Percentiles rank a stretch among this genome's conserved stretches.
phyloP scores from a whole-genome alignment of 2,113 vertebrate genomes.

The Pomatorhinus ruficollis region DNA sequence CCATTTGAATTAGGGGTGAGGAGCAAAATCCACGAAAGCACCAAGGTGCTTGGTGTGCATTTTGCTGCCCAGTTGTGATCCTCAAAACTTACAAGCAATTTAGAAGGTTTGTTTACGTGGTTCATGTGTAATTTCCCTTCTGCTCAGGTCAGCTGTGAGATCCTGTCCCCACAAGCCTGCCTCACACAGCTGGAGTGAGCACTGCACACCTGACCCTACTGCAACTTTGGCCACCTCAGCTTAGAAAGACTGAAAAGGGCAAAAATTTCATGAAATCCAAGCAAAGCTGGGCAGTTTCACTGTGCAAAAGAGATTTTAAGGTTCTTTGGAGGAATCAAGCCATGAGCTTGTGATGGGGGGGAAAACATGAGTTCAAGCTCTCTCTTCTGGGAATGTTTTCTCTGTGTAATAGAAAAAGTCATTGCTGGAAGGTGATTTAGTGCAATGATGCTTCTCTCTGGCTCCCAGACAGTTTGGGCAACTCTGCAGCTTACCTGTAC shows the following conservation, averaged over 20 bases:
- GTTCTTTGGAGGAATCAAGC: not conserved
- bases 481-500: not conserved
- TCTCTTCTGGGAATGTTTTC: not conserved
- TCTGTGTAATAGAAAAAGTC: not conserved
- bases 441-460: not conserved
- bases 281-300: not conserved
- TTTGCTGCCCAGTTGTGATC: not conserved
- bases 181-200: not conserved
- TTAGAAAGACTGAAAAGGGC: not conserved
- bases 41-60: not conserved
- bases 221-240: not conserved
- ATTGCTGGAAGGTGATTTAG: not conserved
- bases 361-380: not conserved
- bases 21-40: not conserved
- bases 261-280: not conserved
- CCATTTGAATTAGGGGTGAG: not conserved
- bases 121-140: not conserved
- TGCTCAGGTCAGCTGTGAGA: not conserved
- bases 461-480: not conserved
- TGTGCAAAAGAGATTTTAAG: not conserved
- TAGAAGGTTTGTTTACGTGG: accelerated
- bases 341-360: accelerated
- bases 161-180: not conserved
- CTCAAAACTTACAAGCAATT: not conserved
- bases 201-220: not conserved